Conservation (phyloP, 1,140 invertebrate species). For the Sitodiplosis mosellana region DNA sequence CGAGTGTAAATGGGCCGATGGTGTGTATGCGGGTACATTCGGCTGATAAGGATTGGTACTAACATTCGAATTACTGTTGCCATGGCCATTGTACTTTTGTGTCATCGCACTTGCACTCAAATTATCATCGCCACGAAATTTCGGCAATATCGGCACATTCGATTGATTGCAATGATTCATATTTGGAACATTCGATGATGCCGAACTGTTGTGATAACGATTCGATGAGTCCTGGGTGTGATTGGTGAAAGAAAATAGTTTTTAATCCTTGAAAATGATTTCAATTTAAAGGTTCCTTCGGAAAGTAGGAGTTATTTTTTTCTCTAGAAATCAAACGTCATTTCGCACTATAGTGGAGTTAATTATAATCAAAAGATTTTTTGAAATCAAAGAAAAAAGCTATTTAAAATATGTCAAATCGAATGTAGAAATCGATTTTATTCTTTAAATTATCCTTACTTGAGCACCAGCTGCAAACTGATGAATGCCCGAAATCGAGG, state of each 20-base stretch:
- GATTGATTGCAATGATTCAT: conserved; percentile 20
- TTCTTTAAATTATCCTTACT: not conserved
- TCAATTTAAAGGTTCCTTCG: no score
- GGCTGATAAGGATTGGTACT: conserved; percentile 15
- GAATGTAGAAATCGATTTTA: not conserved
- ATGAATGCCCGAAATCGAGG: conserved; percentile 36
- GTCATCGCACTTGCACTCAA: not conserved
- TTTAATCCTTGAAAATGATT: no score
- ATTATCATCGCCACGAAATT: conserved; percentile 8
- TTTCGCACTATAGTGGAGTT: no score
- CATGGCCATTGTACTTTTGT: conserved; percentile 1
- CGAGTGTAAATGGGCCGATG: conserved; percentile 8
- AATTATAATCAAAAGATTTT: no score
- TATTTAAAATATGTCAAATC: no score
- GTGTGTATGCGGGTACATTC: conserved; percentile 10
- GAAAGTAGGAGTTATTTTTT: no score
- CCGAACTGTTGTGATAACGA: not conserved
- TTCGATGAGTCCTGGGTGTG: conserved; percentile 3
- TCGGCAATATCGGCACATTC: conserved; percentile 1
- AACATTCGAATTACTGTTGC: conserved; percentile 4
- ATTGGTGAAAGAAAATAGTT: no score
- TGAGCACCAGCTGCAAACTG: conserved; percentile 33
- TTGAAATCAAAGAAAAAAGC: no score
- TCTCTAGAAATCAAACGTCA: no score
- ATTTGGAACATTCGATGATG: conserved; percentile 5